Conservation (phyloP, 2,113 vertebrate species). For the Meleagris gallopavo region DNA sequence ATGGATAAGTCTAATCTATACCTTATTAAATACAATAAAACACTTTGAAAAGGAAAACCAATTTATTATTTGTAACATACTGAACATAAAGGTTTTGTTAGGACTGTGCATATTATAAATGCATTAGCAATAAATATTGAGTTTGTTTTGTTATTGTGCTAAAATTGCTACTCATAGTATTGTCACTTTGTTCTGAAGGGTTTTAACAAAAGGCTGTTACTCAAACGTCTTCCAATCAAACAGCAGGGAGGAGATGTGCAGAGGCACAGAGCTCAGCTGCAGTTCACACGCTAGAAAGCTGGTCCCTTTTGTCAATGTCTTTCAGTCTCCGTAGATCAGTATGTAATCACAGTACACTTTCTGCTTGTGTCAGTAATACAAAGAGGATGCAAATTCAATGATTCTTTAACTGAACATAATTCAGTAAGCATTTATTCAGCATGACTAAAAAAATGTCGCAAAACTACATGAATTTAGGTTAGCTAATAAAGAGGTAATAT, state of each 20-base stretch:
- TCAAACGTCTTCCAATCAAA: neutral
- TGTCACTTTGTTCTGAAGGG: neutral
- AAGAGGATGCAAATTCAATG: neutral
- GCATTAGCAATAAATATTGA: neutral
- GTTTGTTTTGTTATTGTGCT: neutral
- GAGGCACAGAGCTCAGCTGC: neutral
- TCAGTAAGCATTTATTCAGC: neutral
- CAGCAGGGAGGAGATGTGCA: neutral
- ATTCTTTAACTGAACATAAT: neutral
- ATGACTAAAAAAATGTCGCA: fast-evolving
- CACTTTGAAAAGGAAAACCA: neutral
- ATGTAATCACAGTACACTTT: neutral
- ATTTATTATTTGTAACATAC: neutral
- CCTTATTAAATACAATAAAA: neutral
- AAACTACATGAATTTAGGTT: neutral
- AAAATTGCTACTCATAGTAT: neutral
- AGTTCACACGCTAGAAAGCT: fast-evolving
- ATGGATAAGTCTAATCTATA: neutral
- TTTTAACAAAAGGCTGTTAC: neutral
- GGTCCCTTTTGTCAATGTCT: neutral
- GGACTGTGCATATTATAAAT: neutral
- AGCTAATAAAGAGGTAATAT: neutral
- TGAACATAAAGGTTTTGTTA: neutral
- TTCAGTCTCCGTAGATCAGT: neutral
- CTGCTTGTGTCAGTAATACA: neutral